A percentile compares a stretch with the other conserved stretches of the same genome.
phyloP scores from a whole-genome alignment of 1,140 invertebrate genomes.

The Calephelis virginiensis region DNA sequence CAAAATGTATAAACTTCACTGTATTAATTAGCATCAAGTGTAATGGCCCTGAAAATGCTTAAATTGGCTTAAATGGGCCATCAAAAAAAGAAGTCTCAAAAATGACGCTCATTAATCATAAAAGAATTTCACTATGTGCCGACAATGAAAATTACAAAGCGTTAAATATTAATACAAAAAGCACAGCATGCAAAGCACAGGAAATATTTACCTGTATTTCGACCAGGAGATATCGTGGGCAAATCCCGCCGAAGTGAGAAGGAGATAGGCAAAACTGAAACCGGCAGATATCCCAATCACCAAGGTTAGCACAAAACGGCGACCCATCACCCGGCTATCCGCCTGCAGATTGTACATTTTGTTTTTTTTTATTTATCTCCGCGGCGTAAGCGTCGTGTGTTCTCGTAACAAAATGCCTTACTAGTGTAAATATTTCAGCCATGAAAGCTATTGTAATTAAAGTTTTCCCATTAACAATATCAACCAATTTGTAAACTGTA shows the following conservation, averaged over 20 bases:
- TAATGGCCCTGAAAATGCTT: too few relatives aligned
- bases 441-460: slow-evolving; percentile 8
- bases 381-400: slow-evolving; percentile 29
- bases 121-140: too few relatives aligned
- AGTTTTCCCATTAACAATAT: slow-evolving; percentile 11
- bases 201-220: slow-evolving; percentile 58
- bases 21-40: too few relatives aligned
- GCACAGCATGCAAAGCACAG: slow-evolving; percentile 14
- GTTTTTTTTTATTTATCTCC: slow-evolving; percentile 28
- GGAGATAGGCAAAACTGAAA: slow-evolving; percentile 77
- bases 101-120: too few relatives aligned
- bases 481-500: slow-evolving; percentile 1
- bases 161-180: too few relatives aligned
- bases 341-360: slow-evolving; percentile 59
- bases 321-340: slow-evolving; percentile 70
- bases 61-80: too few relatives aligned
- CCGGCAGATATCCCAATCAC: slow-evolving; percentile 75
- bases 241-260: slow-evolving; percentile 70
- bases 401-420: slow-evolving; percentile 38
- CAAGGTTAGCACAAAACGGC: slow-evolving; percentile 74
- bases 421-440: slow-evolving; percentile 19
- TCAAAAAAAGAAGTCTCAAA: too few relatives aligned
- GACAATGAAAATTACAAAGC: too few relatives aligned
- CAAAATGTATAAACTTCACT: too few relatives aligned
- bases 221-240: slow-evolving; percentile 54